Evolutionary conservation across 2,888 invertebrate genomes (phyloP), one percentile per base, ranked within the genome.

Genomic region (Cerastoderma edule): DNA sequence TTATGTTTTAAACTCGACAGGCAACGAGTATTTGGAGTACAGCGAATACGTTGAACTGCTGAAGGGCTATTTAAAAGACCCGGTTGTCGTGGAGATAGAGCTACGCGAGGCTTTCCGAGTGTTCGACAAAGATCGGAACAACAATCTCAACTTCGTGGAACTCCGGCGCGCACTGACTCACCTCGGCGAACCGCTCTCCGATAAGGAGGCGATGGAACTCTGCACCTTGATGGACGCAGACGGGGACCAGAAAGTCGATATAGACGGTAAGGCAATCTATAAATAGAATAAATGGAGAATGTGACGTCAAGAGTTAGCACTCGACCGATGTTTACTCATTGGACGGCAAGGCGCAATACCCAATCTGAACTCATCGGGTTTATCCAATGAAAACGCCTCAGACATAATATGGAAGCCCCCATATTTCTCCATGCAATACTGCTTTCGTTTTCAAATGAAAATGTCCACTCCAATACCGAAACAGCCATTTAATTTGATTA

Each of bases 61-160:
- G n/a, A 57, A 75, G 60, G 57, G 56, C 10, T 75, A 64, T 54
- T 50, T 69, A 24, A 78, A 78, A 56, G 67, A 69, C 50, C 71
- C 68, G 22, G n/a, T 63, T 4, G 71, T 75, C 10, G 68, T 83
- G 10, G 80, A 83, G 60, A 72, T 80, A n/a, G 80, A 83, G 46
- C 63, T 83, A 16, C 70, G 80, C 19, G 78, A 83, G 54, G 83
- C 83, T 4, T 80, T 83, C 54, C 44, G 79, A 48, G 57, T 77
- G 10, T 80, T 80, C 63, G 80, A 80, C 67, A 67, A 48, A 48
- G 71, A 72, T 56, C 32, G 68, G 72, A 76, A 71, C 35, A 56
- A 72, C 35, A 71, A 64, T 27, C 67, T 82, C 10, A 75, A 78
- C 72, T 60, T 78, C 53, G 67, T 22, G 16, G 83, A 83, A 57